Evolutionary conservation across 2,113 vertebrate species (phyloP).

Genomic region (Chrysemys picta): DNA sequence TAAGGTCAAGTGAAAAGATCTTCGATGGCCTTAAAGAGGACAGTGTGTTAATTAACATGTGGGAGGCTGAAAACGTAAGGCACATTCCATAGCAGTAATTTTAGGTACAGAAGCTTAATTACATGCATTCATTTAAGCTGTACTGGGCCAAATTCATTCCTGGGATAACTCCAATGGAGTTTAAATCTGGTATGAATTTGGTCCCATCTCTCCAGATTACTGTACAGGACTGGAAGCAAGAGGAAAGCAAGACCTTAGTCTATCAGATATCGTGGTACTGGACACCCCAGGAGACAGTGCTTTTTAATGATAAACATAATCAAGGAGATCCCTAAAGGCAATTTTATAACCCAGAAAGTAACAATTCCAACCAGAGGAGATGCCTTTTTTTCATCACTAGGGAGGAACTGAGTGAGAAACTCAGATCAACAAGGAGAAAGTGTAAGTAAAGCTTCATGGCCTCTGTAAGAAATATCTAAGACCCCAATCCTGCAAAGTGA

Average conservation of each 20-base stretch:
- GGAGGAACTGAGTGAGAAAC: background rate
- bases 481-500: too few relatives aligned
- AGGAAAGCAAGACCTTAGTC: background rate
- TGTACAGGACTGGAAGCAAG: background rate
- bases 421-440: background rate
- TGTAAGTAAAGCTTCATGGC: fast-evolving
- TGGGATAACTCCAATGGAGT: background rate
- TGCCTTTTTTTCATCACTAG: background rate
- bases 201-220: background rate
- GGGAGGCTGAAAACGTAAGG: constrained; percentile 12
- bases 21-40: background rate
- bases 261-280: background rate
- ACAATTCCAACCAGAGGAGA: background rate
- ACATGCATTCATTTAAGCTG: background rate
- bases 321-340: background rate
- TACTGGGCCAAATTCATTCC: background rate
- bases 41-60: fast-evolving
- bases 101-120: constrained; percentile 1
- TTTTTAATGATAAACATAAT: background rate
- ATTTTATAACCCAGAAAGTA: background rate
- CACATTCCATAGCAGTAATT: background rate
- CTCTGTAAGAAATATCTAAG: background rate
- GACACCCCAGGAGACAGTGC: background rate
- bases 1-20: background rate
- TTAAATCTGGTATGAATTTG: background rate